Evolutionary conservation across 1,140 invertebrate species (phyloP).

Genomic region (Bombus confusus): DNA sequence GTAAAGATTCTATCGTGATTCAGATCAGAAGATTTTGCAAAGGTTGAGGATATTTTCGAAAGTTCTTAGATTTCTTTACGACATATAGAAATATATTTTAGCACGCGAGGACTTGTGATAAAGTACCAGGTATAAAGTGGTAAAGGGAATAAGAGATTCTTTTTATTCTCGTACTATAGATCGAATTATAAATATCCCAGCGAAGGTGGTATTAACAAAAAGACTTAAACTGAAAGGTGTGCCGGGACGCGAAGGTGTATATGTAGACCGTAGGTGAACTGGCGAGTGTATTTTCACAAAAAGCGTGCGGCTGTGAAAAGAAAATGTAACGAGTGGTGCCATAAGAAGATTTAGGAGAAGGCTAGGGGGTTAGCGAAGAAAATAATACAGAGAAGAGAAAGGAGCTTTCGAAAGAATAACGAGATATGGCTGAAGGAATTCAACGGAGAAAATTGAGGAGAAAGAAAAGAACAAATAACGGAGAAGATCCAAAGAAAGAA

Average conservation of each 20-base stretch:
- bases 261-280: neutral
- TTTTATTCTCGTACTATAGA: neutral
- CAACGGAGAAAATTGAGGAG: neutral
- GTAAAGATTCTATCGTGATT: no score
- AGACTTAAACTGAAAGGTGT: neutral
- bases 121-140: no score
- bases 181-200: neutral
- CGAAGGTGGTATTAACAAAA: neutral
- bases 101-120: no score
- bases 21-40: no score
- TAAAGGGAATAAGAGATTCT: neutral
- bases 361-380: conserved; percentile 8
- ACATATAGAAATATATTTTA: neutral
- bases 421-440: neutral
- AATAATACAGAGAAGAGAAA: conserved; percentile 36
- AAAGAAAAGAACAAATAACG: neutral
- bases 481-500: neutral
- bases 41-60: no score
- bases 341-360: conserved; percentile 37
- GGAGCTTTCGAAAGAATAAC: neutral
- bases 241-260: neutral
- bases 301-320: conserved; percentile 26
- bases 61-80: no score
- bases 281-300: conserved; percentile 5
- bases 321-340: conserved; percentile 34